Evolutionary conservation across 2,888 invertebrate species (phyloP), one percentile per base, ranked within the genome.

Genomic region (Pristionchus entomophagus): DNA sequence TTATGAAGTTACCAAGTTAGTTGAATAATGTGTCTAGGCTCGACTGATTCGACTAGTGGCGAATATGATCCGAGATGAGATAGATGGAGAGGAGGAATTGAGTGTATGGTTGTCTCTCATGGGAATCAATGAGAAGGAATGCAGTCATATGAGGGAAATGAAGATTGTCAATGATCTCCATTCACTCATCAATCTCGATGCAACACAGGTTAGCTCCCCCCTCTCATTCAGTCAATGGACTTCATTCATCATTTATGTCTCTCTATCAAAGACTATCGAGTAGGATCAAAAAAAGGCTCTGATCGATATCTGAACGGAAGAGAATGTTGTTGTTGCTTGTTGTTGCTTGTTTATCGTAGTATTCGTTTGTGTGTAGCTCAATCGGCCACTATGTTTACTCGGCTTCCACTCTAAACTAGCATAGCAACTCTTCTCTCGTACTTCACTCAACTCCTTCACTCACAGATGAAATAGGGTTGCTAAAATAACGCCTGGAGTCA

Each of bases 51-150:
- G 82, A 41, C 26, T 59, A 29, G 59, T 82, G 19, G 82, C 82
- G 29, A 59, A 12, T 26, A 41, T 82, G 45, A 53, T 82, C 59
- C 35, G 59, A 41, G 82, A 82, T 8, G 59, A 82, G 38, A 82
- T 59, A 41, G 78, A 51, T 14, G 78, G 78, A 80, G 78, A 51
- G 35, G 32, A 51, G 29, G 78, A 80, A 19, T 51, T 80, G 51
- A 80, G 51, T 80, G 41, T 51, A 51, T 80, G 78, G 78, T 51
- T 80, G 51, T 51, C 78, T n/a, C 49, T 80, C 22, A 51, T 80
- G 78, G 78, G 78, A 80, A 80, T 80, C 29, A 80, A 41, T 26
- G 78, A 80, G 78, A 80, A 80, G 78, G 78, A 49, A 80, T 80
- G 78, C 51, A 80, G 3, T 80, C 38, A 80, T 80, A 80, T 80